Evolutionary conservation across 2,797 vertebrate species (phyloP), one percentile per base, ranked within the genome.

Genomic region (Manis javanica): DNA sequence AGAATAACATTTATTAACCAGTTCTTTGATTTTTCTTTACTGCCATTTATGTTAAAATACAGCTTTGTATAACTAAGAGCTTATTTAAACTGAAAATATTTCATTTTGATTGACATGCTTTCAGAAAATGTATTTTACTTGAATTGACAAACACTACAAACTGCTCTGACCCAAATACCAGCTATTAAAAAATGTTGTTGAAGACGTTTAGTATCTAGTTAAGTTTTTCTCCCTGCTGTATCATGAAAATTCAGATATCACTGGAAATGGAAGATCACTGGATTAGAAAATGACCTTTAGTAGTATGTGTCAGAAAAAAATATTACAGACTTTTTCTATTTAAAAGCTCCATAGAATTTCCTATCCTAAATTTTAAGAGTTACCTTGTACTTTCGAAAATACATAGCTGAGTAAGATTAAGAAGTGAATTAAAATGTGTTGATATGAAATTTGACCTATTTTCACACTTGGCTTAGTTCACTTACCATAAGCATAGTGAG

Each of bases 281-380:
- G 31, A 83, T 91, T 86, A 94, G 81, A 77, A 94, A 64, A n/a
- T 94, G 75, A 63, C 6, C 88, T 85, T 87, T 39, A 86, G 69
- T 59, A 75, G 18, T 68, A 23, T 64, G 46, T 53, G 29, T 83
- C 68, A 81, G 14, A 66, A 78, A 90, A 69, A 87, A 77, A 42
- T 42, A 84, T 57, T 87, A 87, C n/a, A 71, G 31, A 57, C 90
- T 66, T 90, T 46, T 87, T 55, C 24, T 26, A 63, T 84, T 77
- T 85, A 86, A 95, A 53, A 1, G 5, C 15, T 14, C n/a, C 46
- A n/a, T n/a, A 92, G 31, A 88, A 39, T 82, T 9, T 90, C 68
- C 23, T 86, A 18, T 69, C 31, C 37, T 55, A 82, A 86, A 75
- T 83, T 64, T 64, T 37, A 96, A 66, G 0, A n/a, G 24, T 29